Evolutionary conservation across 2,797 vertebrate species (phyloP), one percentile per base, ranked within the genome.

Genomic region (Peromyscus eremicus): DNA sequence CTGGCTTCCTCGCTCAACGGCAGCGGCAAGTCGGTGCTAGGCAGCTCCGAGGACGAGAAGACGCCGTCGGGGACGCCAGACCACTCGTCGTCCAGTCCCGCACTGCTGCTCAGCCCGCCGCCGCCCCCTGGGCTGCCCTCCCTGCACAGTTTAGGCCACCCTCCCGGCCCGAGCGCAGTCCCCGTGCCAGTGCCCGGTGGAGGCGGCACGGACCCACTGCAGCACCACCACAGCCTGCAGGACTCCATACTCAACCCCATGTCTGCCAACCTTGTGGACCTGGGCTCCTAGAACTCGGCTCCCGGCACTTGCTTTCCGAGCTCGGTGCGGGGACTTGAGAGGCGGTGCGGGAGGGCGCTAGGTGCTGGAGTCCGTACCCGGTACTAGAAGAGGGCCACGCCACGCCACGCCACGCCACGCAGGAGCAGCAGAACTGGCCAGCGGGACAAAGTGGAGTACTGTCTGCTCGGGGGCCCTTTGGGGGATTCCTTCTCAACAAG

Each of bases 171-270:
- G 97, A 99, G 99, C 97, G 99, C 99, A 1, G 99, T 99, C 66
- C 99, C 99, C 0, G 99, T 99, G 75, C 99, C 99, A 43, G 96
- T 96, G 76, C 91, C 94, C 0, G 96, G 97, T 0, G 96, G 49
- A 52, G 97, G 97, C 46, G 99, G 99, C 93, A 97, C 98, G 10
- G 99, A 99, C 97, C 99, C 99, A 52, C 98, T 99, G 99, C 98
- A 98, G 84, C 99, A 99, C 98, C 99, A 99, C 93, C 99, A 99
- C 98, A 98, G 99, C 95, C 98, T 99, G 99, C 99, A 99, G 98
- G 99, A 99, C 99, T 99, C 99, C 98, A 99, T 99, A 98, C 99
- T 99, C 98, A 99, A 99, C 98, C 99, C 99, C 98, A 99, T 99
- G 99, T 99, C 99, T 85, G 99, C 99, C 97, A 99, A 99, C 98